Percentiles rank a stretch among this genome's conserved stretches.
These are phyloP conservation scores for Sterrhoptilus dennistouni DNA, from an alignment of 2,113 vertebrate genomes.

Conservation along the genomic window DNA sequence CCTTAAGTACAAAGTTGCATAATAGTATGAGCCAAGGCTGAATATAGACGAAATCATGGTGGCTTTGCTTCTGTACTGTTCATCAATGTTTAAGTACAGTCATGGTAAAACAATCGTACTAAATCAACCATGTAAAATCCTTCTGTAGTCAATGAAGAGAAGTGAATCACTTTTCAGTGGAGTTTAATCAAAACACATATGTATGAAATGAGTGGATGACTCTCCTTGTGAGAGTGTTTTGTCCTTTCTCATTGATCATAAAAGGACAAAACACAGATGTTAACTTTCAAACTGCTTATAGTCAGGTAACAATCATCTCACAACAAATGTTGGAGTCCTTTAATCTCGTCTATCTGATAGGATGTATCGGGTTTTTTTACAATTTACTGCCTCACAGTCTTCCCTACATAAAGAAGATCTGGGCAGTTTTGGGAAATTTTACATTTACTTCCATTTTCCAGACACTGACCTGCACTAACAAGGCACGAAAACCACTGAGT, in stretches of 20 bases:
- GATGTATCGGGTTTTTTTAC: not conserved
- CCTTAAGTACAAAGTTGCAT: not conserved
- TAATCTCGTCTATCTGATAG: not conserved
- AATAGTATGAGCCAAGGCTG: not conserved
- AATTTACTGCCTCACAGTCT: not conserved
- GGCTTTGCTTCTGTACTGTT: not conserved
- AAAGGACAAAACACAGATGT: not conserved
- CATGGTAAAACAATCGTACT: not conserved
- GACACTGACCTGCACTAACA: not conserved
- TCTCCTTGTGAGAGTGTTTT: not conserved
- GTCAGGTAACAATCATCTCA: not conserved
- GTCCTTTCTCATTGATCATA: not conserved
- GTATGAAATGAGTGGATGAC: not conserved
- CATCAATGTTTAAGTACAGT: not conserved
- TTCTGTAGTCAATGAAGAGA: not conserved
- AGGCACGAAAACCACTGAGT: not conserved
- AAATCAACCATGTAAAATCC: not conserved
- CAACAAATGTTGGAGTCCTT: not conserved
- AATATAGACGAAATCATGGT: not conserved
- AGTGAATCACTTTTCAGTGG: not conserved
- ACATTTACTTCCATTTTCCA: not conserved
- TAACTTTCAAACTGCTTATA: not conserved
- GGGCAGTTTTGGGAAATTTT: accelerated
- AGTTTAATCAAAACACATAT: not conserved
- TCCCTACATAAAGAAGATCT: not conserved